These are phyloP conservation scores for Lasioglossum leucozonium DNA, from an alignment of 2,888 invertebrate species.

Conservation along the genomic window DNA sequence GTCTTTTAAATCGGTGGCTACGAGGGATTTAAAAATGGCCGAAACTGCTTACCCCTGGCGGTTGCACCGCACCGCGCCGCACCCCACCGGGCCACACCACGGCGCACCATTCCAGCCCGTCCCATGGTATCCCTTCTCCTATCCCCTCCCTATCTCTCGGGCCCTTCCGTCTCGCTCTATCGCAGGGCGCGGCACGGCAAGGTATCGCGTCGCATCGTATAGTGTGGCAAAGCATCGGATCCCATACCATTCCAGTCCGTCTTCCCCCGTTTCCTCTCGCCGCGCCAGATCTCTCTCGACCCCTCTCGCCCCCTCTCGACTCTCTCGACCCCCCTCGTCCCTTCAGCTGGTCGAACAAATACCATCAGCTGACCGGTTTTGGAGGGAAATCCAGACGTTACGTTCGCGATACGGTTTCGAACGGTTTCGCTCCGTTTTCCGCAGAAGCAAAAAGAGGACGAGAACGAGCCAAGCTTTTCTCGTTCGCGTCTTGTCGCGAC, in stretches of 20 bases:
- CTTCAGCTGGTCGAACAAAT: constrained; percentile 64
- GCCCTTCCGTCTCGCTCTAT: background rate
- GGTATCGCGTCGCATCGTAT: background rate
- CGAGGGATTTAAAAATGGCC: constrained; percentile 81
- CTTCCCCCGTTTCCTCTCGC: background rate
- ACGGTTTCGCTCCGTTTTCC: background rate
- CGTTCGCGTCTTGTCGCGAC: background rate
- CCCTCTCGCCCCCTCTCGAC: background rate
- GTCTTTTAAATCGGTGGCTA: constrained; percentile 79
- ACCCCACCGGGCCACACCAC: background rate
- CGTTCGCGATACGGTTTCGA: constrained; percentile 2
- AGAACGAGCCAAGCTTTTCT: background rate
- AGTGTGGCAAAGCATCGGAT: background rate
- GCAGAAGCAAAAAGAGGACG: background rate
- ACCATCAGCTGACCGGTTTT: constrained; percentile 73
- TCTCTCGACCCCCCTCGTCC: constrained; percentile 32
- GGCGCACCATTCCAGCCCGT: background rate
- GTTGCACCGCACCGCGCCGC: background rate
- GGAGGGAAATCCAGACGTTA: constrained; percentile 66
- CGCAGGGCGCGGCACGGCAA: background rate
- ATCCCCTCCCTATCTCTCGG: background rate
- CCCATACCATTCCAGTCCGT: constrained; percentile 2
- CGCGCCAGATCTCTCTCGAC: background rate
- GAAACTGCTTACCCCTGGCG: constrained; percentile 57
- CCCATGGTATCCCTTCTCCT: background rate